Evolutionary conservation across 2,888 invertebrate species (phyloP).

Genomic region (Andrena bicolor): DNA sequence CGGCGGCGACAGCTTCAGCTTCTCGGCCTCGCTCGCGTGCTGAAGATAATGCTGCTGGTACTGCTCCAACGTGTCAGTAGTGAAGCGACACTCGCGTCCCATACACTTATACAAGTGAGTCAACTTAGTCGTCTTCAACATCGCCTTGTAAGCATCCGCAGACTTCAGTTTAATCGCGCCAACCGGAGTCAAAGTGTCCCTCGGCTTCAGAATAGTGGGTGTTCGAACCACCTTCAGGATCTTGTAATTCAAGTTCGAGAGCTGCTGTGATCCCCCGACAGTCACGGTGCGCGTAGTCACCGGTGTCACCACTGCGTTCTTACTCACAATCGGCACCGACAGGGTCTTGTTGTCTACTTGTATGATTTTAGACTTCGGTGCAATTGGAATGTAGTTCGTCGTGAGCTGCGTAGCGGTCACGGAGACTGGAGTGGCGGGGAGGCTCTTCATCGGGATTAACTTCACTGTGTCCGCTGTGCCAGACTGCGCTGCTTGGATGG

Average conservation of each 20-base stretch:
- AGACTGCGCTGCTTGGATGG: constrained; percentile 27
- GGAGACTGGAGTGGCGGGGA: constrained; percentile 36
- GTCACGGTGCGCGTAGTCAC: constrained; percentile 44
- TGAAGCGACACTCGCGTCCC: constrained; percentile 85
- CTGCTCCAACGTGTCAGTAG: constrained; percentile 81
- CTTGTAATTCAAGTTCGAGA: constrained; percentile 71
- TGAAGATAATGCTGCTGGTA: constrained; percentile 84
- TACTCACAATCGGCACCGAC: constrained; percentile 41
- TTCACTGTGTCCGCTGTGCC: constrained; percentile 67
- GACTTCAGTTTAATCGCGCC: constrained; percentile 75
- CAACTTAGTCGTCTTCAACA: constrained; percentile 83
- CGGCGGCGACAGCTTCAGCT: constrained; percentile 80
- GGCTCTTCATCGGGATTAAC: constrained; percentile 78
- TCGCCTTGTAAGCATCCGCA: constrained; percentile 76
- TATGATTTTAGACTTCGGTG: constrained; percentile 48
- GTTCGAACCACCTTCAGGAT: constrained; percentile 76
- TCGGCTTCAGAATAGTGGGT: constrained; percentile 36
- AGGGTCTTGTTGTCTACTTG: constrained; percentile 44
- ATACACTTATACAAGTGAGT: constrained; percentile 87
- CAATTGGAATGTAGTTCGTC: constrained; percentile 55
- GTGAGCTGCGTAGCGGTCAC: constrained; percentile 5
- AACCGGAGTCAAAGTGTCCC: constrained; percentile 30
- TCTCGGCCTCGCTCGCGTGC: constrained; percentile 73
- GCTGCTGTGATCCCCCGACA: constrained; percentile 12
- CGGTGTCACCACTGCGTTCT: constrained; percentile 20